Conservation (phyloP, 2,113 vertebrate genomes). For the Corythoichthys intestinalis region DNA sequence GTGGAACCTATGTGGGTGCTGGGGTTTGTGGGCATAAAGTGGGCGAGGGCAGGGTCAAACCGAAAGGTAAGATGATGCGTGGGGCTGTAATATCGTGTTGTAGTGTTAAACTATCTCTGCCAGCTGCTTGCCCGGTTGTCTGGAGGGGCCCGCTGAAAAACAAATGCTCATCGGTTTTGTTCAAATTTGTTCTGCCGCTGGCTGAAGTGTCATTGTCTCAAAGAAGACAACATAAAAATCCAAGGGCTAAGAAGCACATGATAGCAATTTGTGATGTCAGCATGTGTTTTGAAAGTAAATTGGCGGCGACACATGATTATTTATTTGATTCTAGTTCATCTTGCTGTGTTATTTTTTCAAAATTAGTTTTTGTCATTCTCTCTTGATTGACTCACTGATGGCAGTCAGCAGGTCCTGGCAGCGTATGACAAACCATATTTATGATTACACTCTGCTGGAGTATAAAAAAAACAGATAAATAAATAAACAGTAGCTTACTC, state of each 20-base stretch:
- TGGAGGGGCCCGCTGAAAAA: too few species aligned
- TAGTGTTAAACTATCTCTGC: too few species aligned
- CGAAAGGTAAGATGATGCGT: too few species aligned
- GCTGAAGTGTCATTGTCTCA: too few species aligned
- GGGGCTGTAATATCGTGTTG: too few species aligned
- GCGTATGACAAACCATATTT: not conserved
- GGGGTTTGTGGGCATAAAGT: too few species aligned
- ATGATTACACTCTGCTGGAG: not conserved
- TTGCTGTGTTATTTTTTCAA: not conserved
- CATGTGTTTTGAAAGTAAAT: not conserved
- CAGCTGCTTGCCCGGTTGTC: too few species aligned
- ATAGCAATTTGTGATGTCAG: not conserved
- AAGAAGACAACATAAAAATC: not conserved
- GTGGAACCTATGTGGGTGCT: too few species aligned
- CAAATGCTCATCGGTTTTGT: too few species aligned
- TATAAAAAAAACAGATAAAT: not conserved
- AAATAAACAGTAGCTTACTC: not conserved
- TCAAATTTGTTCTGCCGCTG: too few species aligned
- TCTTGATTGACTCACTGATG: not conserved
- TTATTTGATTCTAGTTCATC: not conserved
- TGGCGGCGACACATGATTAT: conserved; percentile 5
- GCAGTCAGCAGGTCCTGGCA: not conserved
- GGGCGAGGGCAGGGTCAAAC: too few species aligned
- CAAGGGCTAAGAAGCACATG: not conserved
- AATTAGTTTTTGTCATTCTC: not conserved